These are phyloP conservation scores for Stenodera caucasica DNA, from an alignment of 2,888 invertebrate species.

Conservation along the genomic window DNA sequence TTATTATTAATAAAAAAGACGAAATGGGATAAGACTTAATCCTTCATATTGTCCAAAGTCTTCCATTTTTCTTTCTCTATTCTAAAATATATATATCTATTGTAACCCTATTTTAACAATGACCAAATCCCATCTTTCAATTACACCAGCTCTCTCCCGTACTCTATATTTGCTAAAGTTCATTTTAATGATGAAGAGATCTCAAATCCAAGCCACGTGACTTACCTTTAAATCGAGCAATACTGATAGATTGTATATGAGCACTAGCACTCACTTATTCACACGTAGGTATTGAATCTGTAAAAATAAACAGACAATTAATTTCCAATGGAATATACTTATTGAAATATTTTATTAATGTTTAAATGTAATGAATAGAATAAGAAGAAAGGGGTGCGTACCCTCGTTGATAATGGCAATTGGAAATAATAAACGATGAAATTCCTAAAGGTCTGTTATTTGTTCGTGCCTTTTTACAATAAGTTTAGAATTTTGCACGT, in stretches of 20 bases:
- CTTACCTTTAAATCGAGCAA: constrained; percentile 14
- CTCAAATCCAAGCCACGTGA: constrained; percentile 15
- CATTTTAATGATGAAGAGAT: constrained; percentile 39
- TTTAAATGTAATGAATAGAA: not conserved
- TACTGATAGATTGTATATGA: too few species aligned
- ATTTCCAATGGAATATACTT: not conserved
- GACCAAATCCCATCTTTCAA: constrained; percentile 46
- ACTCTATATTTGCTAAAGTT: constrained; percentile 28
- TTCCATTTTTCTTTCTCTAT: constrained; percentile 39
- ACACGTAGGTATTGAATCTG: too few species aligned
- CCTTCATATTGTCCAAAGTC: constrained; percentile 44
- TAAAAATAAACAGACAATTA: constrained; percentile 15
- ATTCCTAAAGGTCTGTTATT: not conserved
- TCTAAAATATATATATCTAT: constrained; percentile 38
- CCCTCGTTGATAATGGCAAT: constrained; percentile 6
- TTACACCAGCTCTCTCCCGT: constrained; percentile 33
- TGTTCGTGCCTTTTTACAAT: not conserved
- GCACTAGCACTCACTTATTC: too few species aligned
- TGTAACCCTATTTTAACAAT: constrained; percentile 40
- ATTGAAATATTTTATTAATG: not conserved
- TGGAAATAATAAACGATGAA: constrained; percentile 1
- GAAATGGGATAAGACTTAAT: constrained; percentile 38
- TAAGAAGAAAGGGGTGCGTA: not conserved
- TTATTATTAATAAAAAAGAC: constrained; percentile 29
- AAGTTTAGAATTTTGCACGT: constrained; percentile 7